These are phyloP conservation scores for Halcyon senegalensis DNA, from an alignment of 2,113 vertebrate genomes.

Conservation along the genomic window DNA sequence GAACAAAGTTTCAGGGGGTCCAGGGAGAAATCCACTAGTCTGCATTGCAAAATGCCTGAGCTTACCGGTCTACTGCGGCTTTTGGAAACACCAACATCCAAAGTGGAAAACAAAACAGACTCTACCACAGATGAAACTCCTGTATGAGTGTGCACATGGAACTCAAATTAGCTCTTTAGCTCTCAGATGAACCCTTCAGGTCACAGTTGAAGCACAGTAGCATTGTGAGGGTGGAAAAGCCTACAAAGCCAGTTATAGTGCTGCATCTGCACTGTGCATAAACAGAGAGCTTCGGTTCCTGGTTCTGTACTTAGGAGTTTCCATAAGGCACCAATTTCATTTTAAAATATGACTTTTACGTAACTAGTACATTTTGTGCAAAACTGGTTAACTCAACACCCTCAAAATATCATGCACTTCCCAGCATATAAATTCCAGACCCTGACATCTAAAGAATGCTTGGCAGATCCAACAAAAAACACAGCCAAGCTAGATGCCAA, in stretches of 20 bases:
- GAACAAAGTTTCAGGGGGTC: not conserved
- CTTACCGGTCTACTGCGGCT: not conserved
- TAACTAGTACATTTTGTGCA: slow-evolving; percentile 40
- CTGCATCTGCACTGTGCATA: not conserved
- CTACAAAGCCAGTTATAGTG: not conserved
- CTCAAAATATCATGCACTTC: slow-evolving; percentile 55
- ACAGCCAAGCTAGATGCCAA: slow-evolving; percentile 71
- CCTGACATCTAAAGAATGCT: slow-evolving; percentile 75
- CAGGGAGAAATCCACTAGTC: not conserved
- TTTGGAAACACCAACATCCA: not conserved
- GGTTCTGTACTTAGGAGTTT: not conserved
- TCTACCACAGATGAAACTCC: not conserved
- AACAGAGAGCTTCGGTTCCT: not conserved
- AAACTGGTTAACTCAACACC: slow-evolving; percentile 25
- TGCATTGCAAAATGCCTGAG: not conserved
- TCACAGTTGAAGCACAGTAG: not conserved
- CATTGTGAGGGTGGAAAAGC: not conserved
- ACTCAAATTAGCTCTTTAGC: not conserved
- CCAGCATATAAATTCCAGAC: slow-evolving; percentile 72
- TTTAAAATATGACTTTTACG: not conserved
- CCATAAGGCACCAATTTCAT: not conserved
- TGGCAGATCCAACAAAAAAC: slow-evolving; percentile 66
- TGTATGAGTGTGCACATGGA: not conserved
- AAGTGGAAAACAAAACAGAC: not conserved
- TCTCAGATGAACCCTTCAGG: not conserved